Base-by-base conservation (phyloP, 2,113 vertebrate genomes). In the Phyllopteryx taeniolatus region DNA sequence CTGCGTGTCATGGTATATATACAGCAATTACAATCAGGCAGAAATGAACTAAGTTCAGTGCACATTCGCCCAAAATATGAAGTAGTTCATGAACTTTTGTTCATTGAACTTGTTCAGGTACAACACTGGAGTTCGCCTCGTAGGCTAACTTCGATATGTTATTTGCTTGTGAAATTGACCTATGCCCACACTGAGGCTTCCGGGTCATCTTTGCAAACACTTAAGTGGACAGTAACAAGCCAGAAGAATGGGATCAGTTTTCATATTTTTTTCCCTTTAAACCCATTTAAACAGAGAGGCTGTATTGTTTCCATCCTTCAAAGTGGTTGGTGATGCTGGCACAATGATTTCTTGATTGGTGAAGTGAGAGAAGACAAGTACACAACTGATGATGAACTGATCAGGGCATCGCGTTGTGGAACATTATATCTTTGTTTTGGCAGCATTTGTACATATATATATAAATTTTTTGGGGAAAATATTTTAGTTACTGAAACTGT, bases 1-100 rank as follows among this genome's bases (percentile, higher is more conserved):
- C 27, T 27, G 27, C 68, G 49, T 77, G 63, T 71, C 27, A 19
- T 39, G 12, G 57, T 61, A 17, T 81, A 73, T 83, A 80, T 74
- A 61, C 49, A 70, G 74, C 72, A 68, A 78, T 75, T 61, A 67
- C 60, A 74, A 73, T 74, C 46, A 17, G 43, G 54, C 68, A 68
- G 27, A 27, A 27, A 27, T 27, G 27, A 27, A 27, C 27, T 27
- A 27, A 1, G 27, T 27, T 27, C 27, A 27, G 27, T 27, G 27
- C 27, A 1, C 27, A 27, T 27, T 27, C 27, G 27, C 27, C 27
- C 27, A 27, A 27, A 27, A 27, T 27, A 27, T 27, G 27, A 27
- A 27, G 27, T 27, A 27, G 27, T 27, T 27, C 27, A 27, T 27
- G 27, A 27, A 27, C 27, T 27, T 27, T 27, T 1, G 27, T 27